Percentiles rank a stretch among this genome's conserved stretches.
These are phyloP conservation scores for Sphyrna mokarran DNA, from an alignment of 2,113 vertebrate genomes.

Conservation along the genomic window DNA sequence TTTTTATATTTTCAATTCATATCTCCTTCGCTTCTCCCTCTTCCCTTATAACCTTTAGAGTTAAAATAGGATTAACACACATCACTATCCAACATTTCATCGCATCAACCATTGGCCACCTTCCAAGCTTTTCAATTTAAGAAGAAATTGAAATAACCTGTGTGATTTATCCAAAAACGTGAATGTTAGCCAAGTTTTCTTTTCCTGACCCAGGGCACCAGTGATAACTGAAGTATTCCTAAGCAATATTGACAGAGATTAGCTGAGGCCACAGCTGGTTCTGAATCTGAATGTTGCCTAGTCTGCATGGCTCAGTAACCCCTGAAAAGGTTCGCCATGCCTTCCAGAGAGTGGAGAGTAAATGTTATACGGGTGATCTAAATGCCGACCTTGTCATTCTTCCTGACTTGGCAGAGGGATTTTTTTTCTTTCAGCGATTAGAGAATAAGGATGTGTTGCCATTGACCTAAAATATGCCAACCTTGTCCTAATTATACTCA, in stretches of 20 bases:
- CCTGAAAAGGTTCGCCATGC: neutral
- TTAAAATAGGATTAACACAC: too few species aligned
- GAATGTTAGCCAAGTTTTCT: neutral
- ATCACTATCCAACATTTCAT: neutral
- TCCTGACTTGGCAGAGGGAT: neutral
- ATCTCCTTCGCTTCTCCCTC: neutral
- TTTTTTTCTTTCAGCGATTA: neutral
- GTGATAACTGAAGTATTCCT: neutral
- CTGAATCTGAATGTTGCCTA: neutral
- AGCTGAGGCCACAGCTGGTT: neutral
- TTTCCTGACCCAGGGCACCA: neutral
- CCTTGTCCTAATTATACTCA: slow-evolving; percentile 28
- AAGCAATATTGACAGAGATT: neutral
- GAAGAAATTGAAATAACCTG: neutral
- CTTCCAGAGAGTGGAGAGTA: neutral
- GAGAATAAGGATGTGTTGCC: neutral
- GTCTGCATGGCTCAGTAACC: neutral
- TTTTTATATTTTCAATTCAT: too few species aligned
- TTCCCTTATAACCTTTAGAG: neutral
- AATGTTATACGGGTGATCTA: neutral
- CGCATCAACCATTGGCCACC: neutral
- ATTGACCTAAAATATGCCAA: slow-evolving; percentile 34
- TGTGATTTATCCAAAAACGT: neutral
- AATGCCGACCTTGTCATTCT: slow-evolving; percentile 20
- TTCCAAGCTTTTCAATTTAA: neutral